Base-by-base conservation (phyloP, 1,140 invertebrate species). In the Panagrolaimus sp. region DNA sequence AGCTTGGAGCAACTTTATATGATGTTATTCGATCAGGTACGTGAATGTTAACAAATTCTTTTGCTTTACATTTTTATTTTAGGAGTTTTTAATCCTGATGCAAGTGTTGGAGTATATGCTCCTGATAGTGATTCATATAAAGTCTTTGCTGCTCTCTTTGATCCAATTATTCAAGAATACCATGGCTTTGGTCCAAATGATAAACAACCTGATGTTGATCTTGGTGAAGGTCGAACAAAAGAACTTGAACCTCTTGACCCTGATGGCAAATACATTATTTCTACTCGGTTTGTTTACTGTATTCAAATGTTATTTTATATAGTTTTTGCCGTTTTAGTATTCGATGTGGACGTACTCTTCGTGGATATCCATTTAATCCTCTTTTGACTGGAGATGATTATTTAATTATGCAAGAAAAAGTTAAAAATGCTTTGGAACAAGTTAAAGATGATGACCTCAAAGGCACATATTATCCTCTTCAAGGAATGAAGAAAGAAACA, bases 161-260 rank as follows among this genome's bases (percentile, higher is more conserved):
- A 96, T 85, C 92, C 93, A 83, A 93, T 96, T 87, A 96, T 96
- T 82, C 91, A 95, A 81, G 93, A 94, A 83, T 95, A 95, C 87
- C 93, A 96, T 85, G 90, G 91, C 85, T 90, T 88, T 77, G 48
- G 32, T 12, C 74, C 73, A 1, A 68, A 62, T 8, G 91, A 93
- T 86, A 90, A 91, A 83, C 94, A 98, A 85, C 94, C 94, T 1
- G 62, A 26, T 24, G 90, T 90, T 84, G 90, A 93, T 87, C 95
- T 93, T 85, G 94, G 94, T 81, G 92, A 71, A 46, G 70, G 38
- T 45, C 28, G 68, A 24, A 47, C 63, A 24, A 32, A 32, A 9
- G 77, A 78, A 38, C 71, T 78, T 14, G 89, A 91, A 43, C 88
- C 89, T 83, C 87, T 96, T 67, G 94, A 96, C 86, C 92, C 94